Base-by-base conservation (phyloP, 2,797 vertebrate genomes). In the Gephyroberyx darwinii region DNA sequence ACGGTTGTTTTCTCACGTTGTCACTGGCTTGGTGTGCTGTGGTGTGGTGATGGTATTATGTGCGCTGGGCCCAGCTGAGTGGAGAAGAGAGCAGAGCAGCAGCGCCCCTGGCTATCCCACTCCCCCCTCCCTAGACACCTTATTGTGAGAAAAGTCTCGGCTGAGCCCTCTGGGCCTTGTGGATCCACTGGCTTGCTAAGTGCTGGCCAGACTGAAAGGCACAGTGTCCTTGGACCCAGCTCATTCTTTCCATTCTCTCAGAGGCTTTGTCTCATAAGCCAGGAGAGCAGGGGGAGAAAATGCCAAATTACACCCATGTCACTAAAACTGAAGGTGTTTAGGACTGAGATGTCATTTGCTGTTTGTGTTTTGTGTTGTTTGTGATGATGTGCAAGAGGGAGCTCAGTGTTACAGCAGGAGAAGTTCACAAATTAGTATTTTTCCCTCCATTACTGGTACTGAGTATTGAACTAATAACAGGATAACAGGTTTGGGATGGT, bases 71-170 rank as follows among this genome's bases (percentile, higher is more conserved):
- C 80, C 86, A 86, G 86, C 86, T 85, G 89, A 92, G 91, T 89
- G 84, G 83, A 89, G 84, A 90, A 90, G 90, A 88, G 89, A 89
- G 91, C 87, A 86, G 88, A 87, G 88, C 86, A 70, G 81, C 84
- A 84, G 88, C 61, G 81, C 81, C 84, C 86, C 84, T 81, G 90
- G 88, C 88, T 83, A 64, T 87, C 84, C 88, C 86, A 89, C 90
- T 89, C 86, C 84, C 85, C 79, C 88, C 80, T 92, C 93, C 91
- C 87, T 93, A 92, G 95, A 95, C 94, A 96, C 95, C 94, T 96
- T 95, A 96, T 95, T 96, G 96, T 97, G 95, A 97, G 96, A 97
- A 98, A 97, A 96, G 94, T 96, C 95, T 95, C 94, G 77, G 90
- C 94, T 93, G 91, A 95, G 95, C 94, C 95, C 94, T 93, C 92